Base-by-base conservation (phyloP, 1,140 invertebrate species). In the Campodea augens region DNA sequence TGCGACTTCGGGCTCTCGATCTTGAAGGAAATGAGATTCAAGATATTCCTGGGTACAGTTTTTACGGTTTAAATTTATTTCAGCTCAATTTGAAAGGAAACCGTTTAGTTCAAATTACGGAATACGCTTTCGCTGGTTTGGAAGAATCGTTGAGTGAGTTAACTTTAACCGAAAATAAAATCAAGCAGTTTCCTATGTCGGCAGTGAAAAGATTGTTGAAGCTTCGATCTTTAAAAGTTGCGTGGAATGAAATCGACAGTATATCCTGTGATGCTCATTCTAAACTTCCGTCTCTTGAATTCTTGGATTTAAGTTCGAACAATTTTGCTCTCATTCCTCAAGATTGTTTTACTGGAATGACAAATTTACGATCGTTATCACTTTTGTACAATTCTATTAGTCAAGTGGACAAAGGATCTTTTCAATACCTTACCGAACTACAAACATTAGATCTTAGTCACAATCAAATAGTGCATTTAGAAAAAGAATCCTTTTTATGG, bases 51-150 rank as follows among this genome's bases (percentile, higher is more conserved):
- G 82, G 80, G 53, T 89, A 89, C 56, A 80, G 78, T 49, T 88
- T 91, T 58, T 87, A 84, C 54, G 83, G 81, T 0, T 64, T 90
- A 46, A 74, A 76, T 20, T 61, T 92, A 25, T 72, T 77, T 39
- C 87, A 85, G 60, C 63, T 92, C 3, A 87, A 81, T 55, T 64
- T 88, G 38, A 89, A 89, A 62, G 76, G 78, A 37, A 89, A 90
- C 62, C 68, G 74, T 52, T 67, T 88, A 55, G 68, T 73, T 38
- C 74, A 77, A 51, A 75, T 86, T 56, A 78, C 77, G 2, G 84
- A 89, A 56, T 78, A 84, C 57, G 82, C 78, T 1, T 89, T 88
- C 58, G 77, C 78, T n/a, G 81, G 82, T 0, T 62, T 88, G 25
- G 87, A 88, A 59, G 71, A 74, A 43, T 77, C 75, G 21, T 62